Evolutionary conservation across 2,797 vertebrate genomes (phyloP).

Genomic region (Cynodonichthys magdalenae): DNA sequence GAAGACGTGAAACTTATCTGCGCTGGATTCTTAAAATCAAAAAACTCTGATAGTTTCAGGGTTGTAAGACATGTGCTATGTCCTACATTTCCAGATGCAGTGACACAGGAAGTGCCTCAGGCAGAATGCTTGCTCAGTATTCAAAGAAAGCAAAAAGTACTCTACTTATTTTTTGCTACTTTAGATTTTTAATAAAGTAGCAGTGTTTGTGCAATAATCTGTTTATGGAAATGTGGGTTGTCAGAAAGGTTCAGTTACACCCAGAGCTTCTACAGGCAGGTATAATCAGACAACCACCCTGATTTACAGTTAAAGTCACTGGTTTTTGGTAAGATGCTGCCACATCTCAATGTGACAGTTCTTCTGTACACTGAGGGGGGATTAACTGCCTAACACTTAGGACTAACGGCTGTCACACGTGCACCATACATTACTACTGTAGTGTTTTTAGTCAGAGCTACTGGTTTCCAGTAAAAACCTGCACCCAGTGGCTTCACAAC

Average conservation of each 20-base stretch:
- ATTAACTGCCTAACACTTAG: slow-evolving; percentile 46
- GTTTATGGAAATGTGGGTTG: too few relatives aligned
- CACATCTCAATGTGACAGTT: slow-evolving; percentile 20
- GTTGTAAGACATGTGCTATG: too few relatives aligned
- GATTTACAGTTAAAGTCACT: slow-evolving; percentile 46
- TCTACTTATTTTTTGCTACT: too few relatives aligned
- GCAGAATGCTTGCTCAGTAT: not conserved
- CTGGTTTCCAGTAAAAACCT: slow-evolving; percentile 82
- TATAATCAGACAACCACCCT: not conserved
- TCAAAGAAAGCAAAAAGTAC: not conserved
- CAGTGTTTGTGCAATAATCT: not conserved
- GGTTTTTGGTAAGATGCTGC: slow-evolving; percentile 69
- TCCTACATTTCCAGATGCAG: too few relatives aligned
- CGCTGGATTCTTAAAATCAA: too few relatives aligned
- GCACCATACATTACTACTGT: slow-evolving; percentile 36
- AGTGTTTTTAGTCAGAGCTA: slow-evolving; percentile 72
- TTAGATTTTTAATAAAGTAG: too few relatives aligned
- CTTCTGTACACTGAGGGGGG: slow-evolving; percentile 21
- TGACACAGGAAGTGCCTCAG: not conserved
- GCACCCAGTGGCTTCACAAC: slow-evolving; percentile 65
- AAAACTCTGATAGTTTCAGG: too few relatives aligned
- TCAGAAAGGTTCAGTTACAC: slow-evolving; percentile 19
- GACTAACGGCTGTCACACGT: slow-evolving; percentile 34
- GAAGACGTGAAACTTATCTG: not conserved
- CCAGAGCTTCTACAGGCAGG: not conserved